Conservation (phyloP, 2,113 vertebrate species). For the Addax nasomaculatus region DNA sequence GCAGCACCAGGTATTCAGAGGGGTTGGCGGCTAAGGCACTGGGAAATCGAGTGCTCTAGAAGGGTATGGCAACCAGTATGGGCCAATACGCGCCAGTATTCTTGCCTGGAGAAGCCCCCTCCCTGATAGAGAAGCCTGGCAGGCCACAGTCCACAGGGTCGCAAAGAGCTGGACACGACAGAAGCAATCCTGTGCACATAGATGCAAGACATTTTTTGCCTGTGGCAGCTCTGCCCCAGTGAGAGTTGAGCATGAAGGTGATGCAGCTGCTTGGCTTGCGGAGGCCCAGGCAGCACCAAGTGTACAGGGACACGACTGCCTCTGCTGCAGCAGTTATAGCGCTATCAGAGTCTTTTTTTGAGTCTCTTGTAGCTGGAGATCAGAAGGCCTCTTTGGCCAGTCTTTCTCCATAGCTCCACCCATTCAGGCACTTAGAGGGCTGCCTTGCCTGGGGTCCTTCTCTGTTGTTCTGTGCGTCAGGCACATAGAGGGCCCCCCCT, state of each 20-base stretch:
- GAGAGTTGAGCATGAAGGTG: fast-evolving
- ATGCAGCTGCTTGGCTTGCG: not conserved
- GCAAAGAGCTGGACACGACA: not conserved
- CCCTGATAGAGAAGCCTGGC: not conserved
- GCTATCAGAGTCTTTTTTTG: not conserved
- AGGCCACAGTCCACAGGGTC: not conserved
- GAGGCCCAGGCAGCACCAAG: too few species aligned
- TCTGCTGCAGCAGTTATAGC: not conserved
- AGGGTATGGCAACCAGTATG: not conserved
- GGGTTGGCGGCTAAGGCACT: not conserved
- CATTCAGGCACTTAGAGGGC: not conserved
- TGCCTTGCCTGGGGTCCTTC: not conserved
- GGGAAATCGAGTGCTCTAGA: not conserved
- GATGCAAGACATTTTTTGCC: not conserved
- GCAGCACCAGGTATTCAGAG: not conserved
- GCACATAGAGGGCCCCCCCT: not conserved
- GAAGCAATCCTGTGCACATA: fast-evolving
- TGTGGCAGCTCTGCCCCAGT: not conserved
- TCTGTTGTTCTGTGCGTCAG: not conserved
- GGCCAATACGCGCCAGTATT: not conserved
- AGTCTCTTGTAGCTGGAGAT: not conserved
- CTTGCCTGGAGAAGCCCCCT: not conserved
- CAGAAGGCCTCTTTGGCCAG: not conserved
- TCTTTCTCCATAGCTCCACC: not conserved
- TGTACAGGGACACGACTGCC: not conserved